A percentile compares a stretch with the other conserved stretches of the same genome.
Evolutionary conservation across 2,888 invertebrate genomes (phyloP).

Genomic region (Malthinus seriepunctatus): DNA sequence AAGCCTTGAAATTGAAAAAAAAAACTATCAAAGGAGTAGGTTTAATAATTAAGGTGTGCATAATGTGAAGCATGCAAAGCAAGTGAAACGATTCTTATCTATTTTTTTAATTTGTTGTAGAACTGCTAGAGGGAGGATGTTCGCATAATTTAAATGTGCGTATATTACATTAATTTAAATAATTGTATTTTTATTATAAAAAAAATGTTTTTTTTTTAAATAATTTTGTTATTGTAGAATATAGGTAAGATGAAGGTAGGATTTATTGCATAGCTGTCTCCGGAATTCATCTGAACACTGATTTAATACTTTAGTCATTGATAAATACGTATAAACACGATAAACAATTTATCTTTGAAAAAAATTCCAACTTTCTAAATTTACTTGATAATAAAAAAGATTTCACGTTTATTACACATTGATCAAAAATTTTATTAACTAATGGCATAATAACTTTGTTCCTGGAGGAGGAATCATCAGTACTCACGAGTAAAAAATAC

Average conservation of each 20-base stretch:
- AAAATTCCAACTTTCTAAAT: no score
- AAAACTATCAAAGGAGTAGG: constrained; percentile 11
- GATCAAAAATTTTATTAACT: no score
- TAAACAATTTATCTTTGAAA: constrained; percentile 10
- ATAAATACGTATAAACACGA: constrained; percentile 6
- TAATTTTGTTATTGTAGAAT: not conserved
- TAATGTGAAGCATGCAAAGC: constrained; percentile 10
- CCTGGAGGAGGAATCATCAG: no score
- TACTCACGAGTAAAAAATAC: no score
- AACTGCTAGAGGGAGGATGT: not conserved
- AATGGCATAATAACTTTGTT: no score
- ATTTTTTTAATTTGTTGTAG: constrained; percentile 5
- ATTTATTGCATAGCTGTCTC: constrained; percentile 20
- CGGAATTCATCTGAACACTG: constrained; percentile 8
- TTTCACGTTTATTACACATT: no score
- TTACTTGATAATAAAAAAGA: no score
- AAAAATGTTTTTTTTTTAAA: not conserved
- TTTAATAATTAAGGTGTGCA: constrained; percentile 11
- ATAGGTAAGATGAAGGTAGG: constrained; percentile 16
- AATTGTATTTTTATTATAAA: not conserved
- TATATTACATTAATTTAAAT: constrained; percentile 4
- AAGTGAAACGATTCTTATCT: constrained; percentile 6
- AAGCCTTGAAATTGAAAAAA: constrained; percentile 15
- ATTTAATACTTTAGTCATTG: constrained; percentile 13
- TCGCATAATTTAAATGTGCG: not conserved